Conservation (phyloP, 2,888 invertebrate species). For the Sclerodermus sp. region DNA sequence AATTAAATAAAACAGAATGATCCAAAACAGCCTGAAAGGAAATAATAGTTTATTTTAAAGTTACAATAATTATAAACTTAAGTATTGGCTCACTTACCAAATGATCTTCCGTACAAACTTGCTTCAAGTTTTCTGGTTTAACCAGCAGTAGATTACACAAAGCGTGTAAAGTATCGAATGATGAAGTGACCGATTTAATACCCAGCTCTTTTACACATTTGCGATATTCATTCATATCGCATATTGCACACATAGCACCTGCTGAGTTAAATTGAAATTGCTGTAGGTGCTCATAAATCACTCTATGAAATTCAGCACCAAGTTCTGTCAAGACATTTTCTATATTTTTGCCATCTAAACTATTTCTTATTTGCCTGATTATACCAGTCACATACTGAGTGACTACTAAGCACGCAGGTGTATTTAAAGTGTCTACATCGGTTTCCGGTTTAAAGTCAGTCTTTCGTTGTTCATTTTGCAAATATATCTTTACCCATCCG, state of each 20-base stretch:
- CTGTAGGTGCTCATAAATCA: slow-evolving; percentile 91
- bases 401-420: slow-evolving; percentile 81
- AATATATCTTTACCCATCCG: slow-evolving; percentile 86
- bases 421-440: slow-evolving; percentile 82
- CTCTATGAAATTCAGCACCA: slow-evolving; percentile 88
- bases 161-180: slow-evolving; percentile 96
- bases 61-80: slow-evolving; percentile 2
- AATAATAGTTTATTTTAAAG: slow-evolving; percentile 11
- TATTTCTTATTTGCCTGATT: slow-evolving; percentile 76
- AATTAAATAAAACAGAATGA: slow-evolving; percentile 84
- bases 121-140: slow-evolving; percentile 93
- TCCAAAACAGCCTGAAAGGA: slow-evolving; percentile 83
- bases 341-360: slow-evolving; percentile 91
- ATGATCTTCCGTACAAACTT: slow-evolving; percentile 93
- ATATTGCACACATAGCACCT: slow-evolving; percentile 96
- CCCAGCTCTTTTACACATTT: slow-evolving; percentile 81
- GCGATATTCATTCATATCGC: slow-evolving; percentile 96
- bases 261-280: slow-evolving; percentile 94
- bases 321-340: slow-evolving; percentile 84
- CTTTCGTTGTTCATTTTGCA: slow-evolving; percentile 93
- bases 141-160: slow-evolving; percentile 93
- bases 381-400: slow-evolving; percentile 79
- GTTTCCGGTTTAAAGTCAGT: slow-evolving; percentile 90
- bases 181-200: slow-evolving; percentile 76
- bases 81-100: slow-evolving; percentile 67